Evolutionary conservation across 1,140 invertebrate species (phyloP).

Genomic region (Drosophila athabasca): DNA sequence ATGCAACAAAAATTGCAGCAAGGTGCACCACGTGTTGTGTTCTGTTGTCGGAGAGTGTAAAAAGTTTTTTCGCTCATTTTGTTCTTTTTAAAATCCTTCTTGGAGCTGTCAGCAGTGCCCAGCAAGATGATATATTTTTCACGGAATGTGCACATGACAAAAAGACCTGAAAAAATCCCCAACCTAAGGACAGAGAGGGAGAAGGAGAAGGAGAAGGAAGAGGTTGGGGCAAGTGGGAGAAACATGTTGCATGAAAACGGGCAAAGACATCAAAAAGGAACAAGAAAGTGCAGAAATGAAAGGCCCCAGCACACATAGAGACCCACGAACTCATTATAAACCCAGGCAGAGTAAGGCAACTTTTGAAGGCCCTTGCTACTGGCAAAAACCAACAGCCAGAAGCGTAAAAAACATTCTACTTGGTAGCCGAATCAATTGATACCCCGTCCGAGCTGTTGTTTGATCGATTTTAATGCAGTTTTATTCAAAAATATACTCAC

Average conservation of each 20-base stretch:
- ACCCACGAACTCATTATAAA: constrained; percentile 69
- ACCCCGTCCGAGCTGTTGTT: too few species aligned
- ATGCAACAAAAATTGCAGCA: constrained; percentile 39
- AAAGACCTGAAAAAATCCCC: constrained; percentile 13
- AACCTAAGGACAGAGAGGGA: neutral
- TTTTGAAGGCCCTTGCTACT: constrained; percentile 61
- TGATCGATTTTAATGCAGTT: too few species aligned
- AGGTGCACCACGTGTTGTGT: constrained; percentile 43
- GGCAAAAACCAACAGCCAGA: constrained; percentile 53
- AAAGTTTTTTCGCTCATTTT: constrained; percentile 46
- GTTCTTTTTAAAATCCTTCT: constrained; percentile 46
- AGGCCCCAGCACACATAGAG: constrained; percentile 10
- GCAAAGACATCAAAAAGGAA: constrained; percentile 53
- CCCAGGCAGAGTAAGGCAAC: constrained; percentile 61
- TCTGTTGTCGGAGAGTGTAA: constrained; percentile 27
- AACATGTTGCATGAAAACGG: constrained; percentile 44
- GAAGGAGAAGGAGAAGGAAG: constrained; percentile 5
- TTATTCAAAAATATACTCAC: too few species aligned
- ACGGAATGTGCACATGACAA: constrained; percentile 48
- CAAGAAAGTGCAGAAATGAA: constrained; percentile 23
- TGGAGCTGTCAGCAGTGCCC: constrained; percentile 59
- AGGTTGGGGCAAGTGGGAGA: too few species aligned
- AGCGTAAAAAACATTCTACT: too few species aligned
- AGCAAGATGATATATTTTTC: constrained; percentile 63
- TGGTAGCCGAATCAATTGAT: too few species aligned